Evolutionary conservation across 2,113 vertebrate genomes (phyloP).

Genomic region (Serranochromis macrocephalus): DNA sequence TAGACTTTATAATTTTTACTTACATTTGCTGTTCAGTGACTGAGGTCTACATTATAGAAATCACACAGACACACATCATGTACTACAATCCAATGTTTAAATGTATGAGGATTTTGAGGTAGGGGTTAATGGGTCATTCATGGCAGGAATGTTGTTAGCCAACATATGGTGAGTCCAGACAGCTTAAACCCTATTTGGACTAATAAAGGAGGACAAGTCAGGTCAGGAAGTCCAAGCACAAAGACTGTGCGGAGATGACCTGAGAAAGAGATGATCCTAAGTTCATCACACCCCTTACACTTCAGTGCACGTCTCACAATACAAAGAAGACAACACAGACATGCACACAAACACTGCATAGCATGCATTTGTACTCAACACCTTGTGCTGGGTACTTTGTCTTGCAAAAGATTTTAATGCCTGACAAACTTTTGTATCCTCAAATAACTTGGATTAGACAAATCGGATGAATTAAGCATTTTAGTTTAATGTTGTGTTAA

Average conservation of each 20-base stretch:
- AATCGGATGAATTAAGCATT: constrained; percentile 30
- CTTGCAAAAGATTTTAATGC: neutral
- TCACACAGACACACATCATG: neutral
- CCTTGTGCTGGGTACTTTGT: neutral
- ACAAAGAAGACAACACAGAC: neutral
- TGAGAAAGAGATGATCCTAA: constrained; percentile 43
- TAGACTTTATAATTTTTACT: neutral
- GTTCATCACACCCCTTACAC: neutral
- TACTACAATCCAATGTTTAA: neutral
- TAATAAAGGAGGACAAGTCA: constrained; percentile 40
- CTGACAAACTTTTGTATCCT: constrained; percentile 24
- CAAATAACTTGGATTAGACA: constrained; percentile 33
- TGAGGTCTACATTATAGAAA: neutral
- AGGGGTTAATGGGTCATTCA: neutral
- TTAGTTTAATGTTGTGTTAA: constrained; percentile 1
- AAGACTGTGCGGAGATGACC: constrained; percentile 59
- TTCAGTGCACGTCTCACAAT: neutral
- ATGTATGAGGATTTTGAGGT: neutral
- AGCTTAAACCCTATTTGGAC: constrained; percentile 56
- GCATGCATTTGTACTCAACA: neutral
- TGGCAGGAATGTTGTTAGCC: constrained; percentile 8
- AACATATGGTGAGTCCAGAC: constrained; percentile 65
- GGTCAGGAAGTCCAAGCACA: constrained; percentile 43
- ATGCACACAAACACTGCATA: neutral
- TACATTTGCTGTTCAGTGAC: neutral